Evolutionary conservation across 2,888 invertebrate genomes (phyloP), one percentile per base, ranked within the genome.

Genomic region (Microplitis deprimator): DNA sequence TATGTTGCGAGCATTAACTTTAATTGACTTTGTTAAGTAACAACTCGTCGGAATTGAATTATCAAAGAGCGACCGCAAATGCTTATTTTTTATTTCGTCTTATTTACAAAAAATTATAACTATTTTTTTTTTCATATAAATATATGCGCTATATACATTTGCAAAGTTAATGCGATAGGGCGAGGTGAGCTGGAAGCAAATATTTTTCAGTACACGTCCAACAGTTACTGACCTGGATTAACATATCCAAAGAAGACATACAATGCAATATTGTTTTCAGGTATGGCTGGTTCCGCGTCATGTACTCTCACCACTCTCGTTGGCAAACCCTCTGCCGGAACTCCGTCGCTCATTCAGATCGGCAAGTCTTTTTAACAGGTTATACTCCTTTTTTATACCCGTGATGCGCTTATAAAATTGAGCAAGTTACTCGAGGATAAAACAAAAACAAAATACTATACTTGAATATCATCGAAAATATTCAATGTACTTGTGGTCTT

Each of bases 151-250:
- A 13, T 50, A 29, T 29, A 29, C 29, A 29, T 29, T 29, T 29
- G 0, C 4, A 29, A 3, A 3, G 50, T 74, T 17, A 39, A 16
- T 10, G n/a, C 29, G 39, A 16, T 50, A 64, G 64, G 17, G 16
- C 59, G 50, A 10, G 16, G 69, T 59, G 7, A 7, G 69, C 61
- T 41, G 61, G 29, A 62, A 68, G 67, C 68, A 73, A 62, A 64
- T 67, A 68, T 69, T 77, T 77, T 65, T 75, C 74, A 67, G 75
- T 20, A 79, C 69, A 70, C 77, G 78, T 77, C 81, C 81, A 79
- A 83, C 82, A 83, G 84, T 86, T 84, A 82, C 87, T 85, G 86
- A 87, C 87, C 86, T 86, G 83, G 86, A 86, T 86, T 87, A 87
- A 87, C 85, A 86, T 29, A 29, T 83, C 86, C 86, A 83, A 81